phyloP scores from a whole-genome alignment of 30 jellyfish, hydroid and myxozoan species.

The Chrysaora quinquecirrha region DNA sequence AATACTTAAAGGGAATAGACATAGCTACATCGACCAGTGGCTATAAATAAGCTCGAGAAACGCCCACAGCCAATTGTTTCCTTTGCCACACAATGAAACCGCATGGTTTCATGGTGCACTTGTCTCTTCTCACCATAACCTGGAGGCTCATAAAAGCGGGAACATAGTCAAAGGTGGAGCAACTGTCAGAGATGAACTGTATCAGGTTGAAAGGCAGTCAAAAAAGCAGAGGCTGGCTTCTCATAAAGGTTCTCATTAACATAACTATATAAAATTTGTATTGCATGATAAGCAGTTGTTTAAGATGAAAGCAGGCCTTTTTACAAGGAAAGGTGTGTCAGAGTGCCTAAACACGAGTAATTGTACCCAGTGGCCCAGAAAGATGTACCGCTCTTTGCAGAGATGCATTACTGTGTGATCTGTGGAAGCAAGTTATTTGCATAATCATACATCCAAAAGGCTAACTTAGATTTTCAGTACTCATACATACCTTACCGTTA shows the following conservation, averaged over 20 bases:
- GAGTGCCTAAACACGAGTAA: conserved; percentile 1
- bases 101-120: background rate
- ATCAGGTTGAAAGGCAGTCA: conserved; percentile 28
- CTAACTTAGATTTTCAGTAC: background rate
- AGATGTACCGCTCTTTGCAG: too few relatives aligned
- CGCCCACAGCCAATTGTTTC: conserved; percentile 3
- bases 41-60: background rate
- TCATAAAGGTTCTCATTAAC: conserved; percentile 1
- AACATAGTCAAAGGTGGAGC: conserved; percentile 1
- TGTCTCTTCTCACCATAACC: background rate
- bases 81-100: background rate
- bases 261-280: background rate
- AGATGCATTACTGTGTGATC: background rate
- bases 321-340: conserved; percentile 2
- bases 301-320: conserved; percentile 2
- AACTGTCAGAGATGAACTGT: conserved; percentile 18
- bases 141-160: conserved; percentile 8
- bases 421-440: conserved; percentile 2
- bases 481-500: conserved; percentile 1
- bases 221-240: conserved; percentile 10
- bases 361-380: background rate
- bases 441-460: background rate
- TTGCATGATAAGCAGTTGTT: background rate
- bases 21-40: background rate
- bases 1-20: too few relatives aligned